Evolutionary conservation across 2,797 vertebrate species (phyloP).

Genomic region (Muscicapa comitata): DNA sequence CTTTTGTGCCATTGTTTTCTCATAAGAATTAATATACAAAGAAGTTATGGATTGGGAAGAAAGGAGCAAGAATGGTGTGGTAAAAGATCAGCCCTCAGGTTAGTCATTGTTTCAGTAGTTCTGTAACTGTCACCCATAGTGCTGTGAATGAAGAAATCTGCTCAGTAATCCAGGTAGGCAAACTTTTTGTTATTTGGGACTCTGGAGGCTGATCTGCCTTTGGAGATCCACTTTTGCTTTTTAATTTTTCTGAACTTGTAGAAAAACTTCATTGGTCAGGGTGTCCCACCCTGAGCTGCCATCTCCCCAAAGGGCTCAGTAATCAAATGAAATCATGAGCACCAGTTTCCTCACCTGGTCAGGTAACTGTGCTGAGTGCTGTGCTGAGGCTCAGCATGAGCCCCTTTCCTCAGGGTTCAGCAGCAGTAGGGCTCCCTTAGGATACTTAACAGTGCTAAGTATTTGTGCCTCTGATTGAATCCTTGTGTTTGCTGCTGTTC

Average conservation of each 20-base stretch:
- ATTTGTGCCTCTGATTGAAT: not conserved
- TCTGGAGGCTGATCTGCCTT: not conserved
- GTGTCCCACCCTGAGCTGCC: not conserved
- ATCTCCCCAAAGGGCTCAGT: not conserved
- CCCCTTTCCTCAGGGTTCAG: not conserved
- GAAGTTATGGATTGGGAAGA: conserved; percentile 98
- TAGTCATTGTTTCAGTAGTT: conserved; percentile 73
- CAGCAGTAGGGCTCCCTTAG: not conserved
- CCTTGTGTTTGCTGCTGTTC: not conserved
- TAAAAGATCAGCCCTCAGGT: conserved; percentile 95
- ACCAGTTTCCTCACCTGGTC: not conserved
- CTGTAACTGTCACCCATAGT: not conserved
- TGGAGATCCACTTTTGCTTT: not conserved
- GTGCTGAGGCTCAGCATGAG: not conserved
- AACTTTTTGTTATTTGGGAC: not conserved
- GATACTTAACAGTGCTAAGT: not conserved
- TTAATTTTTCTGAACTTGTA: not conserved
- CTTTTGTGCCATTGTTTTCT: not conserved
- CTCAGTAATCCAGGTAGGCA: not conserved
- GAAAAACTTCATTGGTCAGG: not conserved
- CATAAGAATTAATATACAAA: conserved; percentile 93
- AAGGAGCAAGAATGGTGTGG: conserved; percentile 93
- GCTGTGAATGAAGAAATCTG: not conserved
- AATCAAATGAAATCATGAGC: not conserved
- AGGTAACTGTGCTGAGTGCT: not conserved